These are phyloP conservation scores for Crematogaster levior DNA, from an alignment of 2,888 invertebrate genomes.

Conservation along the genomic window DNA sequence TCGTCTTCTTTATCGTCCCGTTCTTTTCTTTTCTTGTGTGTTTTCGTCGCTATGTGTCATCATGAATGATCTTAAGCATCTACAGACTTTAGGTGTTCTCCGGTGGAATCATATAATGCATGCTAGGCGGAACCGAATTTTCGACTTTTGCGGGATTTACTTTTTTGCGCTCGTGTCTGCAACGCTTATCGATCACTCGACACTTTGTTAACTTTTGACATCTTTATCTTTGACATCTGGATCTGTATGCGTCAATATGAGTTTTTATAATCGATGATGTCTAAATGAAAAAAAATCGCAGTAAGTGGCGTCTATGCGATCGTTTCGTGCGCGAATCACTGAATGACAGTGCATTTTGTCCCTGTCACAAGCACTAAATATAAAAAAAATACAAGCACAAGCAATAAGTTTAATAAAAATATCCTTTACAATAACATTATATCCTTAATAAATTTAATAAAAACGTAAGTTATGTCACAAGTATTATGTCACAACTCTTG, in stretches of 20 bases:
- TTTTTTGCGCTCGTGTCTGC: not conserved
- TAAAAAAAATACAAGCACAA: no score
- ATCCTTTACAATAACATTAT: no score
- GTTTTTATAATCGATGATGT: slow-evolving; percentile 27
- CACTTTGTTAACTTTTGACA: slow-evolving; percentile 2
- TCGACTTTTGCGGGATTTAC: not conserved
- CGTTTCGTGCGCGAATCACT: not conserved
- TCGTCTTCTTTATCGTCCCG: not conserved
- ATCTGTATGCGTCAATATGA: no score
- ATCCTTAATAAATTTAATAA: no score
- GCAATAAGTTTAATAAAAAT: no score
- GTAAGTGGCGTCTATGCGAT: not conserved
- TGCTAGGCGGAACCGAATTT: slow-evolving; percentile 3
- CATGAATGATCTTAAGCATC: slow-evolving; percentile 48
- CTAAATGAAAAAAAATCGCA: not conserved
- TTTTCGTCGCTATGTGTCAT: slow-evolving; percentile 51
- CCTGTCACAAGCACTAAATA: no score
- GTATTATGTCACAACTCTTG: no score
- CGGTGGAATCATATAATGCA: slow-evolving; percentile 18
- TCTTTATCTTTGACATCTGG: not conserved
- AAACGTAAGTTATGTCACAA: no score
- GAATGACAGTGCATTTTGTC: slow-evolving; percentile 15
- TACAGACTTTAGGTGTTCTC: not conserved
- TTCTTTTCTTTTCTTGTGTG: slow-evolving; percentile 3
- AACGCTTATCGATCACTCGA: not conserved